These are phyloP conservation scores for Pseudanteris insignis DNA, from an alignment of 2,888 invertebrate genomes.

Conservation along the genomic window DNA sequence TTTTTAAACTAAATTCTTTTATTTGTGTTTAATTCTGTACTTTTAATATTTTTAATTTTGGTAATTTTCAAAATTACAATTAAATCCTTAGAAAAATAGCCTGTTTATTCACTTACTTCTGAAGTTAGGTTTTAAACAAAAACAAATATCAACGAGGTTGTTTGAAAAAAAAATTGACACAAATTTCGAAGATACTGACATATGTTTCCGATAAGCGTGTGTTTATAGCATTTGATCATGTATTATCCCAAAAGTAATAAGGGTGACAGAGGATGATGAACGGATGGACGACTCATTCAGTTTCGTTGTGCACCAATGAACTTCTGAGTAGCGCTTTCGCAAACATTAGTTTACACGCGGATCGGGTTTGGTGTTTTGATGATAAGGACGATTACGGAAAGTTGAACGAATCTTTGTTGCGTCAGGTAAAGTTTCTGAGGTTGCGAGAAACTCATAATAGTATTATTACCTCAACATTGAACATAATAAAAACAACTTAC, in stretches of 20 bases:
- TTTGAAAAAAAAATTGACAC: constrained; percentile 7
- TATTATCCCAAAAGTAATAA: neutral
- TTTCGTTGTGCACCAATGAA: constrained; percentile 57
- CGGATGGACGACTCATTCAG: constrained; percentile 58
- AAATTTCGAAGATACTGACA: neutral
- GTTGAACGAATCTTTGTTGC: constrained; percentile 58
- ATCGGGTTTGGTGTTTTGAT: constrained; percentile 58
- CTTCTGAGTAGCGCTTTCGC: constrained; percentile 58
- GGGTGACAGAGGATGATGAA: constrained; percentile 47
- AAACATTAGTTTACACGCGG: constrained; percentile 60
- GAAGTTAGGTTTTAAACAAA: constrained; percentile 17
- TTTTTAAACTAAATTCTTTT: too few species aligned
- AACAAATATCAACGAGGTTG: constrained; percentile 8
- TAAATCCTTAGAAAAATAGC: too few species aligned
- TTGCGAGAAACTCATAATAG: too few species aligned
- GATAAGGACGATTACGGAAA: constrained; percentile 56
- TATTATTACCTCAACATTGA: too few species aligned
- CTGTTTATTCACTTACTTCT: too few species aligned
- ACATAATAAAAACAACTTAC: too few species aligned
- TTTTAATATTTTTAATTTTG: too few species aligned
- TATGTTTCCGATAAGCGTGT: neutral
- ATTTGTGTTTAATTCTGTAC: too few species aligned
- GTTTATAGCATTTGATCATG: neutral
- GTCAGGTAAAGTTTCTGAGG: constrained; percentile 54
- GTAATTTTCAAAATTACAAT: too few species aligned